Percentiles rank a stretch among this genome's conserved stretches.
Conservation (phyloP, 2,797 vertebrate species). For the Lindbergichthys nudifrons region DNA sequence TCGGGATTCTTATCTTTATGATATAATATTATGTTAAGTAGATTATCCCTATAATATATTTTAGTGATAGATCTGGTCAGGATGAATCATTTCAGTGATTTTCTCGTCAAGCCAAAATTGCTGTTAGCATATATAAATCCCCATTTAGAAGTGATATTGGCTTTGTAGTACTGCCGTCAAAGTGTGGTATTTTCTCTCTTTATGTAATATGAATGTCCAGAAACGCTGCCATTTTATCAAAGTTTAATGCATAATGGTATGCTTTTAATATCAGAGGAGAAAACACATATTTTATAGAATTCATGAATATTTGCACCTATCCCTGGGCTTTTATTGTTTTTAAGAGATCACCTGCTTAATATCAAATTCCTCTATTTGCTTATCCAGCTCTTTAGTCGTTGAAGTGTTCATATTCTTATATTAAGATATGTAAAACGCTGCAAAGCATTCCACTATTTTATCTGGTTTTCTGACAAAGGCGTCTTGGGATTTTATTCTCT, state of each 20-base stretch:
- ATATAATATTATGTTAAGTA: not conserved
- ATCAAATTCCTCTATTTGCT: no score
- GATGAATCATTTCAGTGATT: not conserved
- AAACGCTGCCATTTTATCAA: not conserved
- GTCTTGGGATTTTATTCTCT: not conserved
- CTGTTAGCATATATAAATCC: not conserved
- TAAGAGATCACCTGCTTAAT: not conserved
- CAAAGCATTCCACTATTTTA: slow-evolving; percentile 19
- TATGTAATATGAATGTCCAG: not conserved
- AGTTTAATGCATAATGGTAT: not conserved
- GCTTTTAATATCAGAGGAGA: not conserved
- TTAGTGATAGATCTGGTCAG: not conserved
- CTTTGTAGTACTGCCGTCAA: not conserved
- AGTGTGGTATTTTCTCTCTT: no score
- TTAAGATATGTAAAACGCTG: no score
- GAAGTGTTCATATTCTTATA: slow-evolving; percentile 13
- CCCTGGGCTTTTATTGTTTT: slow-evolving; percentile 1
- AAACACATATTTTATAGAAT: not conserved
- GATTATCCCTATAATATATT: not conserved
- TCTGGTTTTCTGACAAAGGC: slow-evolving; percentile 17
- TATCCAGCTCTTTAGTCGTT: no score
- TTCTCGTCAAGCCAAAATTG: not conserved
- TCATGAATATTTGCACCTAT: not conserved
- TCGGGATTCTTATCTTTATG: not conserved
- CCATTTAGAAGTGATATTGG: not conserved